Base-by-base conservation (phyloP, 2,888 invertebrate species). In the Dilophus febrilis region DNA sequence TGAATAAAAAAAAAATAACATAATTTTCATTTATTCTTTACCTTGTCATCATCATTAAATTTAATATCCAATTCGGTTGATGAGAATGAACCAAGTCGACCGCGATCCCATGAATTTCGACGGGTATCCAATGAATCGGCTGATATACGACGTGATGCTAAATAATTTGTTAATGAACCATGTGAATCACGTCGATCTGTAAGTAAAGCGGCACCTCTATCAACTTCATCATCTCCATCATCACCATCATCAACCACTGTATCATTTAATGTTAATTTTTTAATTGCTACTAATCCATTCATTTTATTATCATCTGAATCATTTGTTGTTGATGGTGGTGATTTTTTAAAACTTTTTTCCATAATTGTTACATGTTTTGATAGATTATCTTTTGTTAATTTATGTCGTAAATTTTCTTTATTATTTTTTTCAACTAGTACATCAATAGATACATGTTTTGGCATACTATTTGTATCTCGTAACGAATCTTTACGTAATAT, bases 351-450 rank as follows among this genome's bases (percentile, higher is more conserved):
- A 37, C 29, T 37, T 19, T 37, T 40, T 37, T 47, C 45, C 30
- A 44, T 37, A 35, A 47, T 42, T 22, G 43, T 42, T 16, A 47
- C 46, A 38, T 47, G 46, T 34, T 44, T 41, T 29, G 40, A 22
- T 31, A 44, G 22, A 45, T 47, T 47, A 11, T 45, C 45, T 37
- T 41, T 44, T 31, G 46, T 47, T 29, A 47, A 38, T 39, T 37
- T 37, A 18, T 28, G 34, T 2, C 16, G 11, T 3, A 37, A 28
- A 17, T 32, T 35, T 37, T 40, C 39, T 32, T 37, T 41, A 37
- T 38, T 31, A 27, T n/a, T 32, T 22, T 22, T 22, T 22, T 22
- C 22, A 27, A 19, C 28, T 18, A 12, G 13, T 30, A 31, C 35
- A 37, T 37, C 40, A 26, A 33, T 27, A 8, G 36, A 37, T 22